These are phyloP conservation scores for Scelioninae gen. 1 DNA, from an alignment of 2,888 invertebrate species.

Conservation along the genomic window DNA sequence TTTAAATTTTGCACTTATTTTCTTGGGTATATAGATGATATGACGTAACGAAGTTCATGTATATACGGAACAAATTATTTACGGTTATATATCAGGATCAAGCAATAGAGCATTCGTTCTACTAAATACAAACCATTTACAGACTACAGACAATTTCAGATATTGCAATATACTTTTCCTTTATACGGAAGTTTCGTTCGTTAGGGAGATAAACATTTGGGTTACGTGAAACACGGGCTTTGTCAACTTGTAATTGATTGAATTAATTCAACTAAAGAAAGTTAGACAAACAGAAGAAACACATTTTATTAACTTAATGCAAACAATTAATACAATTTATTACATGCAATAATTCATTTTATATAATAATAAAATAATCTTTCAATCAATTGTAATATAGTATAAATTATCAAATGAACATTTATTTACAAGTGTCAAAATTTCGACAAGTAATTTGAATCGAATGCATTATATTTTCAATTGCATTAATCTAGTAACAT, in stretches of 20 bases:
- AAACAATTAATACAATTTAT: no score
- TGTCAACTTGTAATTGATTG: constrained; percentile 12
- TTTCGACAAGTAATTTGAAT: no score
- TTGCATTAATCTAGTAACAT: no score
- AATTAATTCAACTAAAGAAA: neutral
- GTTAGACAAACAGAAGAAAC: neutral
- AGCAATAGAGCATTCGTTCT: constrained; percentile 40
- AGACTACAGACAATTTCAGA: constrained; percentile 20
- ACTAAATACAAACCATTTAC: constrained; percentile 36
- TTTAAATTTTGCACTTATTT: no score
- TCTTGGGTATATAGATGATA: no score
- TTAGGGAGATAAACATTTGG: constrained; percentile 48
- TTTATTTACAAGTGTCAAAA: no score
- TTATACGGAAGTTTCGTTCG: constrained; percentile 37
- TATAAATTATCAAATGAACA: no score
- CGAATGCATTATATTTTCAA: no score
- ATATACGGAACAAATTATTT: constrained; percentile 19
- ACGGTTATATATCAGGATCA: constrained; percentile 31
- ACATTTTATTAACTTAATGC: neutral
- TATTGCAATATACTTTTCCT: constrained; percentile 27
- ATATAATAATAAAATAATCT: no score
- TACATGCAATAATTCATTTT: no score
- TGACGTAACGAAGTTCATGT: constrained; percentile 16
- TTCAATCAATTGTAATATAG: no score
- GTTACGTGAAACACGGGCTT: constrained; percentile 22